These are phyloP conservation scores for Ictidomys tridecemlineatus DNA, from an alignment of 2,113 vertebrate species.

Conservation along the genomic window DNA sequence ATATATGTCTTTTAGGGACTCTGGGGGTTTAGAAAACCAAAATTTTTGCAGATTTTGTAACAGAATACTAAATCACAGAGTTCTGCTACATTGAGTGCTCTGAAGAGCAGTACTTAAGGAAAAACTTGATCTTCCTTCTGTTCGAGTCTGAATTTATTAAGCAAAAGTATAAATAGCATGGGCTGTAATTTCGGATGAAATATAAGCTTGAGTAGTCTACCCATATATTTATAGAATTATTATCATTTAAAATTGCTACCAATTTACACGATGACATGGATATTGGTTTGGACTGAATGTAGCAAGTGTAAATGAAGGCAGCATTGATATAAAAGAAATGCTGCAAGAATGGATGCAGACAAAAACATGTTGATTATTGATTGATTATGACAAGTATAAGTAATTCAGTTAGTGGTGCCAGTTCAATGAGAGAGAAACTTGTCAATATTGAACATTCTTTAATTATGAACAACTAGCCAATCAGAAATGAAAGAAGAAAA, in stretches of 20 bases:
- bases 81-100: not conserved
- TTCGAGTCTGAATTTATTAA: slow-evolving; percentile 19
- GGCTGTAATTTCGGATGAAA: slow-evolving; percentile 19
- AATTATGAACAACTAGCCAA: not conserved
- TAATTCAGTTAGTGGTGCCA: not conserved
- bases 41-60: slow-evolving; percentile 39
- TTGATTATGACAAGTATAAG: not conserved
- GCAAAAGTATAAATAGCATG: not conserved
- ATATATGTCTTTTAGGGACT: slow-evolving; percentile 15
- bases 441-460: not conserved
- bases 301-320: not conserved
- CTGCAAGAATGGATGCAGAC: not conserved
- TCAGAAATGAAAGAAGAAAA: slow-evolving; percentile 24
- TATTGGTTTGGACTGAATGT: slow-evolving; percentile 9
- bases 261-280: not conserved
- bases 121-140: slow-evolving; percentile 26
- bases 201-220: not conserved
- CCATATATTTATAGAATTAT: not conserved
- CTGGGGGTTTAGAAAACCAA: not conserved
- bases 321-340: not conserved
- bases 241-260: not conserved
- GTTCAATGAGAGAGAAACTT: not conserved
- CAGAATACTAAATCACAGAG: not conserved
- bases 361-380: not conserved
- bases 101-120: not conserved